Conservation (phyloP, 2,797 vertebrate genomes). For the Crenuchus spilurus region DNA sequence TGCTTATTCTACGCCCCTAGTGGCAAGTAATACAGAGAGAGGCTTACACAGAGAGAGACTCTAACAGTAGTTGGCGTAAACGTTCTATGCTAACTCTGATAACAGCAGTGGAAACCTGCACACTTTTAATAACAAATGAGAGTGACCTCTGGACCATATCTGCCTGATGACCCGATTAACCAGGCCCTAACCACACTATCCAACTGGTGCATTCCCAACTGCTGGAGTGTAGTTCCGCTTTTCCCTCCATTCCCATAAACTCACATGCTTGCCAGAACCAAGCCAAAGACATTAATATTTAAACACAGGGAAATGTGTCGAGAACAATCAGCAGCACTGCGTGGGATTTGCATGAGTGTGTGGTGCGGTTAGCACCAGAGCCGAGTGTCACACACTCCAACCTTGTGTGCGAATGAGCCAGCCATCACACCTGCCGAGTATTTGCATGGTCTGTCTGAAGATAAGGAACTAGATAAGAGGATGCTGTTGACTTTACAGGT, state of each 20-base stretch:
- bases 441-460: slow-evolving; percentile 67
- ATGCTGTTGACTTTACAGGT: slow-evolving; percentile 32
- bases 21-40: slow-evolving; percentile 3
- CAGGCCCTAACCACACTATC: slow-evolving; percentile 3
- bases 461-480: slow-evolving; percentile 46
- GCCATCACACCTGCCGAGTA: slow-evolving; percentile 60
- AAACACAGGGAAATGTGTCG: slow-evolving; percentile 50
- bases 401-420: slow-evolving; percentile 63
- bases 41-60: slow-evolving; percentile 14
- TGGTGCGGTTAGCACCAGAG: slow-evolving; percentile 33
- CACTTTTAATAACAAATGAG: slow-evolving; percentile 64
- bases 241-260: slow-evolving; percentile 50
- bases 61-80: not conserved
- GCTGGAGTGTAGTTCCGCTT: slow-evolving; percentile 56
- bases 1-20: too few relatives aligned
- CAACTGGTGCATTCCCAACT: slow-evolving; percentile 53
- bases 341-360: slow-evolving; percentile 65
- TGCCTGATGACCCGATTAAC: slow-evolving; percentile 52
- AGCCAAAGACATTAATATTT: slow-evolving; percentile 57
- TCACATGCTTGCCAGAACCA: slow-evolving; percentile 47
- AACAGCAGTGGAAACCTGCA: slow-evolving; percentile 18
- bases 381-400: slow-evolving; percentile 46
- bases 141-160: slow-evolving; percentile 51
- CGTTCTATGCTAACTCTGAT: not conserved
- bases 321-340: slow-evolving; percentile 46